phyloP scores from a whole-genome alignment of 92 coral and sea anemone genomes.

The Porites rus region DNA sequence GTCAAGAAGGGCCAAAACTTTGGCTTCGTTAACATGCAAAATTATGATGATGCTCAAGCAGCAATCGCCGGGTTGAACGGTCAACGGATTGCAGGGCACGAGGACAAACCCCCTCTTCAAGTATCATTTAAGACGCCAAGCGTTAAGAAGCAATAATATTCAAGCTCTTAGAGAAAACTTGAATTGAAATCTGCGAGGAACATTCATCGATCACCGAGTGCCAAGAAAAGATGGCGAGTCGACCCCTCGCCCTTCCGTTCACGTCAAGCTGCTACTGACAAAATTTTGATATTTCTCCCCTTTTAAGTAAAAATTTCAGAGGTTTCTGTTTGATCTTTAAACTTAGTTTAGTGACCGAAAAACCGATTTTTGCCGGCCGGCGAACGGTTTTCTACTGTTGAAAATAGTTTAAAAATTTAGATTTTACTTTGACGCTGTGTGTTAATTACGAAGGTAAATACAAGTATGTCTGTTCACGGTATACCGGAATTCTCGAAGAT shows the following conservation, averaged over 20 bases:
- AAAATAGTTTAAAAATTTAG: slow-evolving; percentile 61
- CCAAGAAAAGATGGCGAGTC: slow-evolving; percentile 53
- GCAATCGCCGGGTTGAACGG: slow-evolving; percentile 94
- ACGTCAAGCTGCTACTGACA: slow-evolving; percentile 33
- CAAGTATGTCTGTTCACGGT: slow-evolving; percentile 59
- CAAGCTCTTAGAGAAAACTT: slow-evolving; percentile 54
- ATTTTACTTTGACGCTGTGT: slow-evolving; percentile 76
- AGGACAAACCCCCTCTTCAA: slow-evolving; percentile 88
- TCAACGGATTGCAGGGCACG: slow-evolving; percentile 69
- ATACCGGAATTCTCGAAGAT: slow-evolving; percentile 64
- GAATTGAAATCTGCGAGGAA: slow-evolving; percentile 54
- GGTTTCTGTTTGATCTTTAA: slow-evolving; percentile 44
- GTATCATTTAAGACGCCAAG: slow-evolving; percentile 97
- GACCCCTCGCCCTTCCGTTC: slow-evolving; percentile 59
- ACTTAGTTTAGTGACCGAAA: slow-evolving; percentile 19
- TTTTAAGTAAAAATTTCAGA: slow-evolving; percentile 25
- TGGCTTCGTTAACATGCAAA: slow-evolving; percentile 98
- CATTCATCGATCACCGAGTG: slow-evolving; percentile 54
- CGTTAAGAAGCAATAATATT: slow-evolving; percentile 80
- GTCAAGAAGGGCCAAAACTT: slow-evolving; percentile 93
- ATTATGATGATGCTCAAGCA: slow-evolving; percentile 93
- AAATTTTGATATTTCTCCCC: slow-evolving; percentile 40
- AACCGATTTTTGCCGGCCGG: slow-evolving; percentile 31
- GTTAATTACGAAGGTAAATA: slow-evolving; percentile 81
- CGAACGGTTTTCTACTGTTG: slow-evolving; percentile 46